Percentiles rank a stretch among this genome's conserved stretches.
Conservation (phyloP, 2,113 vertebrate genomes). For the Callocephalon fimbriatum region DNA sequence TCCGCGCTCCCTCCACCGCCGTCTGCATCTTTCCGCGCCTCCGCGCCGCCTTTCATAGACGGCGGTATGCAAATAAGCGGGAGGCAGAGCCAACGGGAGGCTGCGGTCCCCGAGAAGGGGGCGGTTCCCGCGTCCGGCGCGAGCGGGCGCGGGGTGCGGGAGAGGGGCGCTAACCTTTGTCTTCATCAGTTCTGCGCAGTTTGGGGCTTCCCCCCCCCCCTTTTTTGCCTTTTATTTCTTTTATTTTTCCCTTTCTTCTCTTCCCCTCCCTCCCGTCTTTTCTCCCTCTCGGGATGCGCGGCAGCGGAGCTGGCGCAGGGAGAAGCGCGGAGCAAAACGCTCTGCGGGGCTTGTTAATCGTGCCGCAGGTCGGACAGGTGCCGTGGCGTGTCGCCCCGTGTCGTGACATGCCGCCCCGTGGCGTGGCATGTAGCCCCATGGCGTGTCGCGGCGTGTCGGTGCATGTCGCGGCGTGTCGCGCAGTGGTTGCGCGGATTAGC, state of each 20-base stretch:
- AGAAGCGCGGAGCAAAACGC: neutral
- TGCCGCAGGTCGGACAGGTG: neutral
- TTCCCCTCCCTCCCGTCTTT: neutral
- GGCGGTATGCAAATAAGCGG: conserved; percentile 88
- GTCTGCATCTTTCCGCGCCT: neutral
- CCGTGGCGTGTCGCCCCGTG: neutral
- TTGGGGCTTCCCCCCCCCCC: neutral
- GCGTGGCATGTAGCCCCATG: neutral
- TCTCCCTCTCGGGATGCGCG: neutral
- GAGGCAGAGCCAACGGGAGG: conserved; percentile 73
- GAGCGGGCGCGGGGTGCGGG: conserved; percentile 35
- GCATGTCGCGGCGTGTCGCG: neutral
- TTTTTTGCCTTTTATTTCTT: neutral
- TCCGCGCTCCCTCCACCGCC: fast-evolving
- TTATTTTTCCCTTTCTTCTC: neutral
- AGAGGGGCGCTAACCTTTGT: conserved; percentile 74
- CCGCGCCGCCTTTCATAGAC: conserved; percentile 84
- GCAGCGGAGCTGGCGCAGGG: conserved; percentile 6
- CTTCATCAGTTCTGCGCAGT: conserved; percentile 49
- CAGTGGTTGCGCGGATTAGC: neutral
- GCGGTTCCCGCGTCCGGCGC: conserved; percentile 72
- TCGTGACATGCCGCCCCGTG: neutral
- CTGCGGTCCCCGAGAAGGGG: neutral
- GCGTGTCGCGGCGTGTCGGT: neutral
- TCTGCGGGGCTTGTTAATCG: neutral